A percentile compares a stretch with the other conserved stretches of the same genome.
These are phyloP conservation scores for Drosophila atroscutellata DNA, from an alignment of 2,888 invertebrate genomes.

Conservation along the genomic window DNA sequence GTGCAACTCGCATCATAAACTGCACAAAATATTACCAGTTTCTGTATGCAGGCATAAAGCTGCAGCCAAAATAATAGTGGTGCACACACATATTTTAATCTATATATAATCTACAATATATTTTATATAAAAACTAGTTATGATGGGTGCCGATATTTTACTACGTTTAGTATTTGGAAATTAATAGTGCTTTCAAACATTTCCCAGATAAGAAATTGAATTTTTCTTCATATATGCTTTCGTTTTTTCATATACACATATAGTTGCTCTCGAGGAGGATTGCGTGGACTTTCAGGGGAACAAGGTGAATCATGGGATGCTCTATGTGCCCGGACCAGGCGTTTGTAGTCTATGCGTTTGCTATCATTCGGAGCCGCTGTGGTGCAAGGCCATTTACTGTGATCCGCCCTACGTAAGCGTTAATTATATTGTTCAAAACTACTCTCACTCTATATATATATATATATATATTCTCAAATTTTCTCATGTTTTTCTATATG, in stretches of 20 bases:
- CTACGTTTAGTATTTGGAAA: not conserved
- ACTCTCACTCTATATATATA: not conserved
- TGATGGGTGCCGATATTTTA: not conserved
- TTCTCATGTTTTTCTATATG: slow-evolving; percentile 42
- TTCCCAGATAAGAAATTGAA: not conserved
- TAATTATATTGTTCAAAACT: not conserved
- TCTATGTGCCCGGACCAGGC: slow-evolving; percentile 93
- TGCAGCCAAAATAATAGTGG: not conserved
- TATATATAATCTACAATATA: no score
- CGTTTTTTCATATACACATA: not conserved
- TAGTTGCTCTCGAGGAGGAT: slow-evolving; percentile 88
- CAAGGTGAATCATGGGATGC: slow-evolving; percentile 90
- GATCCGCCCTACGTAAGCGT: slow-evolving; percentile 93
- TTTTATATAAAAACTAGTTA: not conserved
- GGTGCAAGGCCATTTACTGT: slow-evolving; percentile 95
- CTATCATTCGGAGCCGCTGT: slow-evolving; percentile 93
- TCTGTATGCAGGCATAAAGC: not conserved
- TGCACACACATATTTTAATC: not conserved
- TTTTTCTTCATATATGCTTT: not conserved
- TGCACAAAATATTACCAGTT: not conserved
- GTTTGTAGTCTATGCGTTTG: slow-evolving; percentile 94
- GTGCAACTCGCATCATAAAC: not conserved
- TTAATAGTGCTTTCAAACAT: not conserved
- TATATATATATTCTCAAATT: not conserved
- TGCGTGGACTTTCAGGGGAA: slow-evolving; percentile 94